These are phyloP conservation scores for Sebastes minor DNA, from an alignment of 2,797 vertebrate genomes.

Conservation along the genomic window DNA sequence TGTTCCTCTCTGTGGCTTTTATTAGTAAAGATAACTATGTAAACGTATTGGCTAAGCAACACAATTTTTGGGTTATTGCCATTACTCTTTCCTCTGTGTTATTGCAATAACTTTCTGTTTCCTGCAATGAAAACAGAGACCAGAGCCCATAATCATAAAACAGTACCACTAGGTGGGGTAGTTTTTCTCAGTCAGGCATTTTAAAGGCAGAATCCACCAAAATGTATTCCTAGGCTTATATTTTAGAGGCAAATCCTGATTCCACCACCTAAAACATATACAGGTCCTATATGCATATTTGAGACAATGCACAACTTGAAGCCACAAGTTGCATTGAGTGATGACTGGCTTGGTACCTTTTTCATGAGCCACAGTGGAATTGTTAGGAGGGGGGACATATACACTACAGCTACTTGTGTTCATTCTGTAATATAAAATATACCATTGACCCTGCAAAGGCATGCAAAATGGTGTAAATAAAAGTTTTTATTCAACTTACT, in stretches of 20 bases:
- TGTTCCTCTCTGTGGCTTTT: background rate
- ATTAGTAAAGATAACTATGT: background rate
- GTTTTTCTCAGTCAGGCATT: background rate
- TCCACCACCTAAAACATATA: background rate
- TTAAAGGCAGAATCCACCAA: background rate
- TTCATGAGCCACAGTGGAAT: background rate
- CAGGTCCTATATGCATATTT: background rate
- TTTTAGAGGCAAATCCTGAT: background rate
- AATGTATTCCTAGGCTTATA: background rate
- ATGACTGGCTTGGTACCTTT: background rate
- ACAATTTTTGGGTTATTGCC: background rate
- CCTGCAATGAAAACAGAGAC: background rate
- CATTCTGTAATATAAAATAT: background rate
- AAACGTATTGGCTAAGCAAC: background rate
- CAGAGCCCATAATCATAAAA: background rate
- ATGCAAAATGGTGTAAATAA: background rate
- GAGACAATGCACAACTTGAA: background rate
- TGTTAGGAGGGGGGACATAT: too few relatives aligned
- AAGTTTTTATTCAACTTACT: background rate
- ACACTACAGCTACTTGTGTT: background rate
- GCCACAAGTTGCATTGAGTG: background rate
- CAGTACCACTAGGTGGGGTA: slow-evolving; percentile 13
- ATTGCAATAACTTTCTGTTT: background rate
- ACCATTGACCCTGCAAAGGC: background rate
- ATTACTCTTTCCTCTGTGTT: background rate